Percentiles rank a stretch among this genome's conserved stretches.
These are phyloP conservation scores for Malachius bipustulatus DNA, from an alignment of 2,888 invertebrate genomes.

Conservation along the genomic window DNA sequence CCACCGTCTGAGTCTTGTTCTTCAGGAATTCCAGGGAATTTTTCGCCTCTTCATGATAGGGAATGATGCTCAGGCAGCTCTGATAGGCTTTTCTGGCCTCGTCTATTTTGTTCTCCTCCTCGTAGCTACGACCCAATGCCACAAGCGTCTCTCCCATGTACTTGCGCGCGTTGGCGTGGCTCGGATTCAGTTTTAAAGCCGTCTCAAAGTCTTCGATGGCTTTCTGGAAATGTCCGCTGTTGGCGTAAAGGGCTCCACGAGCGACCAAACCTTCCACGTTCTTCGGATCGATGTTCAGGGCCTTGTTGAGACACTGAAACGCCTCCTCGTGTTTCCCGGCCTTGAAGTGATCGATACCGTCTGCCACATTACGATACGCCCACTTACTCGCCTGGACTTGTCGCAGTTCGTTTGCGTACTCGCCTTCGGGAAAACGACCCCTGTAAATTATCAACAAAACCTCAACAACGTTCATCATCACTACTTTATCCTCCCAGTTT, in stretches of 20 bases:
- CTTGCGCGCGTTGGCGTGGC: conserved; percentile 85
- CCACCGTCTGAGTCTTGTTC: conserved; percentile 46
- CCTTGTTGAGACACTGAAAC: conserved; percentile 87
- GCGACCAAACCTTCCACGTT: conserved; percentile 90
- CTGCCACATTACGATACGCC: conserved; percentile 87
- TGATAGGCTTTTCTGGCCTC: conserved; percentile 77
- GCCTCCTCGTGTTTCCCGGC: conserved; percentile 87
- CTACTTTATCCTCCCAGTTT: too few species aligned
- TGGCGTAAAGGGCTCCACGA: conserved; percentile 83
- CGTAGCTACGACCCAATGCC: conserved; percentile 77
- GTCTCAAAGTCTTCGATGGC: conserved; percentile 92
- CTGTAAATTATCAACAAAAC: too few species aligned
- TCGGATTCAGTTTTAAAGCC: conserved; percentile 76
- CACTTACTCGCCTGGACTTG: conserved; percentile 87
- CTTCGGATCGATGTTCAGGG: conserved; percentile 79
- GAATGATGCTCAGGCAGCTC: conserved; percentile 71
- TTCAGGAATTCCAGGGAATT: conserved; percentile 72
- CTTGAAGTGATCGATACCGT: conserved; percentile 91
- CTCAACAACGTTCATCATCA: too few species aligned
- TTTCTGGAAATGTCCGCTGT: conserved; percentile 84
- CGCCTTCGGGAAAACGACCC: conserved; percentile 63
- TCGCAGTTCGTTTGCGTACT: conserved; percentile 73
- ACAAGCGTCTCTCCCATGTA: conserved; percentile 90
- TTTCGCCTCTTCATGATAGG: conserved; percentile 78
- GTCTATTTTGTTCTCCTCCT: conserved; percentile 74